These are phyloP conservation scores for Neotoxoptera formosana DNA, from an alignment of 1,140 invertebrate species.

Conservation along the genomic window DNA sequence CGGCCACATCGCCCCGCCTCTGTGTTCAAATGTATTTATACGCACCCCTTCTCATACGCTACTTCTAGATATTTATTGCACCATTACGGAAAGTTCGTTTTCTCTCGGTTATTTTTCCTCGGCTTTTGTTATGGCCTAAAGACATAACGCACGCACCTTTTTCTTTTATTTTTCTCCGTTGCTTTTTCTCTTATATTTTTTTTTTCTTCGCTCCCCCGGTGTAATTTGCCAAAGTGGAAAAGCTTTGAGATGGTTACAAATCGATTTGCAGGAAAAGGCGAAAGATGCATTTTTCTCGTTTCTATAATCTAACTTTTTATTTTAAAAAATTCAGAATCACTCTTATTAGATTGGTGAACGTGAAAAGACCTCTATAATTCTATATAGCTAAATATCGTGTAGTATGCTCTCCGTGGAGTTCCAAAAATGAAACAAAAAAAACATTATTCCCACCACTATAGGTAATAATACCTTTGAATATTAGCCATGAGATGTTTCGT, in stretches of 20 bases:
- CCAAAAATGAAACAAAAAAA: not conserved
- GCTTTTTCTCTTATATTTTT: conserved; percentile 8
- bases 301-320: not conserved
- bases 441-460: not conserved
- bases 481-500: conserved; percentile 10
- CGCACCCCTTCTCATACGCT: conserved; percentile 1
- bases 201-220: conserved; percentile 6
- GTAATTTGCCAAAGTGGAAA: conserved; percentile 56
- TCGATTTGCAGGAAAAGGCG: conserved; percentile 28
- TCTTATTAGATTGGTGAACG: not conserved
- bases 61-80: conserved; percentile 49
- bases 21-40: conserved; percentile 52
- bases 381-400: not conserved
- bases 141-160: conserved; percentile 47
- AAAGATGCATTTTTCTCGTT: conserved; percentile 17
- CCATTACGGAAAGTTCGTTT: conserved; percentile 51
- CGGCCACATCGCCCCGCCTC: not conserved
- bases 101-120: conserved; percentile 50
- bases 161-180: not conserved
- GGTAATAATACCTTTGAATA: not conserved
- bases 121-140: conserved; percentile 41
- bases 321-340: conserved; percentile 28
- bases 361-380: not conserved
- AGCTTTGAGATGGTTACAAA: conserved; percentile 40
- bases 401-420: not conserved